Evolutionary conservation across 1,140 invertebrate species (phyloP).

Genomic region (Pseudomyrmex cubaensis): DNA sequence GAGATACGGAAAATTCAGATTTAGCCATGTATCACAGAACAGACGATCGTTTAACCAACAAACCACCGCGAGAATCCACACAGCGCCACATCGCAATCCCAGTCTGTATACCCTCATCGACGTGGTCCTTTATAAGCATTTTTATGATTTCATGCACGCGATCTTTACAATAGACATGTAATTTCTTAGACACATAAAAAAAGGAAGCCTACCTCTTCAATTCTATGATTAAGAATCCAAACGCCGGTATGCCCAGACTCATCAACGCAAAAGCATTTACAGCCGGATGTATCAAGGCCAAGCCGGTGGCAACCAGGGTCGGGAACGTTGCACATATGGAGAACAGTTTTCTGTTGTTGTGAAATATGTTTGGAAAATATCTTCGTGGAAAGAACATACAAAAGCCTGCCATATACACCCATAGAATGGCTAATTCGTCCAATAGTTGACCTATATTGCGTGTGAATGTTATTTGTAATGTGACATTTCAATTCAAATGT

Average conservation of each 20-base stretch:
- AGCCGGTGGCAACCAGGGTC: slow-evolving; percentile 88
- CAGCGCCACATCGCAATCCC: slow-evolving; percentile 88
- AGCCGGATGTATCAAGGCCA: slow-evolving; percentile 90
- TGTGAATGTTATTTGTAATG: slow-evolving; percentile 34
- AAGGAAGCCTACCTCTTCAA: slow-evolving; percentile 86
- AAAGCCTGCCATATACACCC: slow-evolving; percentile 92
- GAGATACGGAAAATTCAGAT: slow-evolving; percentile 91
- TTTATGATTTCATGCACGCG: slow-evolving; percentile 10
- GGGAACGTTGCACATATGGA: slow-evolving; percentile 86
- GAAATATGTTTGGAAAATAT: slow-evolving; percentile 89
- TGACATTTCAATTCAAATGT: not conserved
- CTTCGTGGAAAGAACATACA: slow-evolving; percentile 90
- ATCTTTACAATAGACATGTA: slow-evolving; percentile 23
- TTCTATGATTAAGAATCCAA: slow-evolving; percentile 88
- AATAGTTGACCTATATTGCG: slow-evolving; percentile 88
- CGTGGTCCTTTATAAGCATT: slow-evolving; percentile 86
- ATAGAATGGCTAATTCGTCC: slow-evolving; percentile 92
- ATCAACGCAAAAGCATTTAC: slow-evolving; percentile 93
- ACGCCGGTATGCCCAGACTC: slow-evolving; percentile 89
- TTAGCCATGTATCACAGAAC: slow-evolving; percentile 91
- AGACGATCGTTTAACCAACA: slow-evolving; percentile 92
- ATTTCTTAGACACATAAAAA: not conserved
- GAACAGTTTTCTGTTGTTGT: slow-evolving; percentile 87
- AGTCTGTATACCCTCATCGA: slow-evolving; percentile 88
- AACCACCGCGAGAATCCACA: slow-evolving; percentile 89